Conservation (phyloP, 2,113 vertebrate species). For the Gadus macrocephalus region DNA sequence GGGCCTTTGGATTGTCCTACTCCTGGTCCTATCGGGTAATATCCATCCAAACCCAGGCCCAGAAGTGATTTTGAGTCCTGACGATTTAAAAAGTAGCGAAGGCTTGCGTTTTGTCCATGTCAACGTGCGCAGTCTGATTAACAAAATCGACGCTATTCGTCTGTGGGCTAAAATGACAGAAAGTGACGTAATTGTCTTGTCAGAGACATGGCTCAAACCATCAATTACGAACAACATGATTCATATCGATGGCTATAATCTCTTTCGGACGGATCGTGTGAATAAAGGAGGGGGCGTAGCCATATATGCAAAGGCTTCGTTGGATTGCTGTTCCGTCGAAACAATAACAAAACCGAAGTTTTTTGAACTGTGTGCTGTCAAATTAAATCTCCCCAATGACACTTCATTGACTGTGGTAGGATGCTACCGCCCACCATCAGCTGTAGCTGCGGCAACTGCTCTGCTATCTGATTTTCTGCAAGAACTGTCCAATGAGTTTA, state of each 20-base stretch:
- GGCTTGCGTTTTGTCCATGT: constrained; percentile 1
- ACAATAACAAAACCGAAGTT: background rate
- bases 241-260: background rate
- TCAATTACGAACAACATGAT: background rate
- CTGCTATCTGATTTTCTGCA: background rate
- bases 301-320: background rate
- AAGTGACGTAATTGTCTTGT: constrained; percentile 5
- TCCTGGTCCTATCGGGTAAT: background rate
- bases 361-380: background rate
- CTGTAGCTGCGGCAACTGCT: background rate
- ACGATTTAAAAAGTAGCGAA: background rate
- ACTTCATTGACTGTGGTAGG: background rate
- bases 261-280: constrained; percentile 5
- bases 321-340: too few species aligned
- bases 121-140: constrained; percentile 1
- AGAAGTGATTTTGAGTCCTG: constrained; percentile 3
- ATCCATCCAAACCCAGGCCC: constrained; percentile 7
- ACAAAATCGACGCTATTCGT: constrained; percentile 15
- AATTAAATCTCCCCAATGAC: background rate
- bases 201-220: constrained; percentile 6
- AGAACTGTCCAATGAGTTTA: background rate
- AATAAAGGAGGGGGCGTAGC: constrained; percentile 3
- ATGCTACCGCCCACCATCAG: background rate
- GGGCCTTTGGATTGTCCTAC: background rate
- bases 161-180: constrained; percentile 8